These are phyloP conservation scores for Andrena marginata DNA, from an alignment of 2,888 invertebrate genomes.

Conservation along the genomic window DNA sequence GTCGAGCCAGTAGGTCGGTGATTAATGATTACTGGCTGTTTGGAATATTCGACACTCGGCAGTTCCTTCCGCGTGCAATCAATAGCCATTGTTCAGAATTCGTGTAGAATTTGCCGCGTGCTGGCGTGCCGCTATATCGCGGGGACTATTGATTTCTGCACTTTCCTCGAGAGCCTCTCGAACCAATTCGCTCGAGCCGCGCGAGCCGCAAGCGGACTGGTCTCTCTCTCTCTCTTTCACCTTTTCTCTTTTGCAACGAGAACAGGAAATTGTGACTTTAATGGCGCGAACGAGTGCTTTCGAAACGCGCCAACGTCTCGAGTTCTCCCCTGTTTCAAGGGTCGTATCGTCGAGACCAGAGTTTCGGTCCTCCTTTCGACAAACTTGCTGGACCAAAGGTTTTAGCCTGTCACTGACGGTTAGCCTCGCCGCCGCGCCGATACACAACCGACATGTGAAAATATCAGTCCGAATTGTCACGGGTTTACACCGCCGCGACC, in stretches of 20 bases:
- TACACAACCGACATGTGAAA: conserved; percentile 17
- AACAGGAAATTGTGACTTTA: conserved; percentile 17
- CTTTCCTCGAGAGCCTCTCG: conserved; percentile 47
- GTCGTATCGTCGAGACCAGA: conserved; percentile 2
- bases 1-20: no score
- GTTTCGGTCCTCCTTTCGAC: neutral
- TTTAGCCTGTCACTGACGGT: neutral
- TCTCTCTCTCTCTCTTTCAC: neutral
- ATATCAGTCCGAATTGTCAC: conserved; percentile 36
- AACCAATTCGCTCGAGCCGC: conserved; percentile 38
- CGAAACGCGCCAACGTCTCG: neutral
- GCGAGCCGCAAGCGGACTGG: neutral
- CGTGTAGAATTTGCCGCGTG: conserved; percentile 52
- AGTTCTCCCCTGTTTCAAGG: neutral
- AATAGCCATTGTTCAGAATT: conserved; percentile 55
- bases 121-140: conserved; percentile 30
- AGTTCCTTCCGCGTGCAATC: conserved; percentile 57
- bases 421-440: no score
- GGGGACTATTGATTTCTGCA: conserved; percentile 52
- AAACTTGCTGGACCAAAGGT: neutral
- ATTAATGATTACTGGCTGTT: conserved; percentile 37
- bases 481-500: conserved; percentile 10
- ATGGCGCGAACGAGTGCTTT: conserved; percentile 11
- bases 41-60: conserved; percentile 48
- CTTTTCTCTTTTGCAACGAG: neutral